Percentiles rank a stretch among this genome's conserved stretches.
phyloP scores from a whole-genome alignment of 1,140 invertebrate species.

The Bombus superbus region DNA sequence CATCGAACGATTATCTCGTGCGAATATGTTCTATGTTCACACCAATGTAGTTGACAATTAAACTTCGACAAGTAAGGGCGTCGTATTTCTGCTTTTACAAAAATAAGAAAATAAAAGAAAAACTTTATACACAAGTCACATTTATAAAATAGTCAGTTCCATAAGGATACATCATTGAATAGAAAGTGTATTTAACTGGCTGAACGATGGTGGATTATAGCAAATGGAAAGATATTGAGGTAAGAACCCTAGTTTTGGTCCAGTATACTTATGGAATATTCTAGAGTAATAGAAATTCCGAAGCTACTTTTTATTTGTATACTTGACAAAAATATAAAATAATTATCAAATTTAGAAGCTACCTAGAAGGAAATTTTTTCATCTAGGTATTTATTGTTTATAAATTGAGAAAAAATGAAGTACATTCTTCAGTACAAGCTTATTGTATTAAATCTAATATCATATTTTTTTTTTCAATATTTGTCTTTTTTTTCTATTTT shows the following conservation, averaged over 20 bases:
- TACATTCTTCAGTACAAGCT: background rate
- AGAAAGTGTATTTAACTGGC: background rate
- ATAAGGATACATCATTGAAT: background rate
- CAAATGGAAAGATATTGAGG: constrained; percentile 98
- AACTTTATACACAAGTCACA: background rate
- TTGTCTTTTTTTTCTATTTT: background rate
- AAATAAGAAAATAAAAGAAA: constrained; percentile 7
- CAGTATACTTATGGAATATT: constrained; percentile 62
- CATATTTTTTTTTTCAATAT: background rate
- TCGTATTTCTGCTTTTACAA: background rate
- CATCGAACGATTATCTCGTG: constrained; percentile 30
- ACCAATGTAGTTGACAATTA: constrained; percentile 55
- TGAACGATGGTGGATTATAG: constrained; percentile 94
- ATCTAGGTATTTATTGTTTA: background rate
- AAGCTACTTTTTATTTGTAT: background rate
- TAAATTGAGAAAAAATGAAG: background rate
- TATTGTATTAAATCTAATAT: background rate
- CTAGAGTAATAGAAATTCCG: constrained; percentile 54
- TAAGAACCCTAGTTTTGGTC: constrained; percentile 78
- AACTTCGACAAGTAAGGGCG: constrained; percentile 27
- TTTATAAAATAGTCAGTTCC: background rate
- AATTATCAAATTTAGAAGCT: too few relatives aligned
- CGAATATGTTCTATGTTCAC: background rate
- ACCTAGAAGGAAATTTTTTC: too few relatives aligned
- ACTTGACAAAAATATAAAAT: background rate